A percentile compares a stretch with the other conserved stretches of the same genome.
Conservation (phyloP, 2,113 vertebrate species). For the Erinaceus europaeus region DNA sequence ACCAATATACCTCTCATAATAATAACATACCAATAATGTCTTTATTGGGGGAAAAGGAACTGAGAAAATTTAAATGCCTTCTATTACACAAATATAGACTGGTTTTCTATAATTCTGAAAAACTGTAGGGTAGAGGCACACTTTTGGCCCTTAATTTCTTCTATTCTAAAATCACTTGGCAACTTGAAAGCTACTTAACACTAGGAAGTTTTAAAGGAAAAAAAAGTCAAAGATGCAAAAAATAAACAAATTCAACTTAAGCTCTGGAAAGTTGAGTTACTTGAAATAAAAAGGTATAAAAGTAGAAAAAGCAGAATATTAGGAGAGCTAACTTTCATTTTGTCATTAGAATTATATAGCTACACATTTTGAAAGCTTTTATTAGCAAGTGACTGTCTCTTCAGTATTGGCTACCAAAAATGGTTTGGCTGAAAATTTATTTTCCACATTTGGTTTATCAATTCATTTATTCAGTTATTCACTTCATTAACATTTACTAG, state of each 20-base stretch:
- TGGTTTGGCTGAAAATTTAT: conserved; percentile 5
- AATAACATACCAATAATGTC: not conserved
- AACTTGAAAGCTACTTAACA: conserved; percentile 6
- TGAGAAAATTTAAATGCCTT: not conserved
- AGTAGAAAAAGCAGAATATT: too few relatives aligned
- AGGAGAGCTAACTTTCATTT: too few relatives aligned
- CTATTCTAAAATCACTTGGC: not conserved
- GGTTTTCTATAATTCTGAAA: conserved; percentile 9
- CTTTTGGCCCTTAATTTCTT: conserved; percentile 2
- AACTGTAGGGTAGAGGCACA: not conserved
- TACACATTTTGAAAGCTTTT: too few relatives aligned
- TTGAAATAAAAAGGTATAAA: too few relatives aligned
- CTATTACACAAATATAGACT: not conserved
- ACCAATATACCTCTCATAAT: not conserved
- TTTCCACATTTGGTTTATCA: not conserved
- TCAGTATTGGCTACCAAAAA: not conserved
- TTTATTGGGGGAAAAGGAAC: not conserved
- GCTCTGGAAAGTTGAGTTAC: not conserved
- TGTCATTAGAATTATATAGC: too few relatives aligned
- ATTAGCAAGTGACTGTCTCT: too few relatives aligned
- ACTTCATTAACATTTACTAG: conserved; percentile 7
- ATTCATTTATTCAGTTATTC: not conserved
- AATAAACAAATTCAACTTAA: conserved; percentile 19
- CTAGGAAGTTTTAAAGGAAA: conserved; percentile 16
- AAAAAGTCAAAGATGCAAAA: not conserved